Base-by-base conservation (phyloP, 2,797 vertebrate species). In the Tympanoctomys barrerae region DNA sequence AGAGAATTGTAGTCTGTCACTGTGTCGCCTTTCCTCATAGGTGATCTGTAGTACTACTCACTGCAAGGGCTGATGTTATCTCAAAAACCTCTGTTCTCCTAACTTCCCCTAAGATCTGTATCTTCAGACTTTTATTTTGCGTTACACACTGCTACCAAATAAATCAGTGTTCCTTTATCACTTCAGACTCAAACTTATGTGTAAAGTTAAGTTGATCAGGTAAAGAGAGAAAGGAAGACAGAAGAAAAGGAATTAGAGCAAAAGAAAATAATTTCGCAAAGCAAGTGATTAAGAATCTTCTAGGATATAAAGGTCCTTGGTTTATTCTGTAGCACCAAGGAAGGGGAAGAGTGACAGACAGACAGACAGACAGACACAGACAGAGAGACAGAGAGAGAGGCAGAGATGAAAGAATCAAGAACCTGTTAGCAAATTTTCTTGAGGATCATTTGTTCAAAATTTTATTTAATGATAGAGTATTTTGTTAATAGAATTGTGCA, bases 341-440 rank as follows among this genome's bases (percentile, higher is more conserved):
- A 4, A 3, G 19, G 22, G 70, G 16, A 7, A n/a, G 66, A 16
- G 64, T 9, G 61, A 64, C 7, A 24, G 59, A 28, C 24, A 28
- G 24, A 33, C 24, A 36, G 24, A 46, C n/a, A 21, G 49, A 49
- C 18, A 46, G n/a, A 39, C 11, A 61, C 39, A 28, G 24, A 31
- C 52, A 52, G 18, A n/a, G 18, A 39, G 24, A 61, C 9, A 42
- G 22, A 28, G 36, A 62, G 21, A 26, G 39, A 28, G 49, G 36
- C 4, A 26, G 18, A 39, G 19, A 31, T 7, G 13, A 13, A 90
- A 71, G 36, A 82, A 61, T 22, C 36, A 71, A 77, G 11, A 61
- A 66, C 79, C 36, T 88, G 10, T 31, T 71, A 81, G 31, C 64
- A 80, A 96, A 28, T 71, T 94, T 91, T 95, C 42, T 80, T 21